Evolutionary conservation across 1,140 invertebrate genomes (phyloP).

Genomic region (Eriosoma lanigerum): DNA sequence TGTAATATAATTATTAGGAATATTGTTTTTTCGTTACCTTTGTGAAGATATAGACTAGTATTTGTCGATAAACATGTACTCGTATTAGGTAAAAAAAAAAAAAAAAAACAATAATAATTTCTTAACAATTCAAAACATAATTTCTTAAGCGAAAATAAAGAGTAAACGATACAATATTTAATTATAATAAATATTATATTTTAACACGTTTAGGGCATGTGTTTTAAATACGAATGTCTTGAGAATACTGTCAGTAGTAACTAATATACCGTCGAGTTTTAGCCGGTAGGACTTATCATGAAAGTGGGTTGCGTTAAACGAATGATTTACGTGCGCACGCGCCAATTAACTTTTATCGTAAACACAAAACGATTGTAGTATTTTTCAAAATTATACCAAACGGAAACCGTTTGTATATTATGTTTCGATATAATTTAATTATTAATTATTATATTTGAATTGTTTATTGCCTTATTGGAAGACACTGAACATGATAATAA

Average conservation of each 20-base stretch:
- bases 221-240: conserved; percentile 33
- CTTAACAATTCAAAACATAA: neutral
- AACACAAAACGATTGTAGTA: no score
- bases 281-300: conserved; percentile 37
- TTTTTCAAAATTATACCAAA: neutral
- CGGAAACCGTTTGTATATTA: no score
- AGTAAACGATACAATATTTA: no score
- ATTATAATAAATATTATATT: neutral
- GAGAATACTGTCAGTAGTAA: conserved; percentile 1
- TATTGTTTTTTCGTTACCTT: neutral
- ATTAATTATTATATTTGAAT: no score
- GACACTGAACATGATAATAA: no score
- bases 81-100: neutral
- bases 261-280: conserved; percentile 3
- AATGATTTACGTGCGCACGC: conserved; percentile 17
- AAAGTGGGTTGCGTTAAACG: conserved; percentile 42
- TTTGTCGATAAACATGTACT: neutral
- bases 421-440: no score
- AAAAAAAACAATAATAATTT: neutral
- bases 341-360: conserved; percentile 26
- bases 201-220: neutral
- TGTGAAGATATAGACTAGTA: neutral
- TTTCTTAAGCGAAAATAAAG: neutral
- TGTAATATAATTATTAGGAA: neutral
- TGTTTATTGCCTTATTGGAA: no score